phyloP scores from a whole-genome alignment of 2,888 invertebrate species.

The Mamestra brassicae region DNA sequence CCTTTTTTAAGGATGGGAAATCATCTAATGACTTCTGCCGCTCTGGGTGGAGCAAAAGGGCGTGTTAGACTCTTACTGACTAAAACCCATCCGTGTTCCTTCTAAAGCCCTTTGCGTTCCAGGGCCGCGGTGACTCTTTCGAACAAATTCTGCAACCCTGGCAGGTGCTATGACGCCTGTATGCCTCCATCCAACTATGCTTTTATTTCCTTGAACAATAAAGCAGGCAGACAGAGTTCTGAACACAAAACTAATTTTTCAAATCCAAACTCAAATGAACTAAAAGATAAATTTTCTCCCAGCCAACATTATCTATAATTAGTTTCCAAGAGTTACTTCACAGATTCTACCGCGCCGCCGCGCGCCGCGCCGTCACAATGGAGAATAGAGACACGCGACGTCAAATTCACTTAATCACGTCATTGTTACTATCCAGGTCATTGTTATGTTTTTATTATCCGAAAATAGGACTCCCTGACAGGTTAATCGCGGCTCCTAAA shows the following conservation, averaged over 20 bases:
- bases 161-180: too few species aligned
- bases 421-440: conserved; percentile 64
- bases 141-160: too few species aligned
- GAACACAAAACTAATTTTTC: neutral
- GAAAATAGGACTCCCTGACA: conserved; percentile 64
- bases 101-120: too few species aligned
- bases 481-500: conserved; percentile 53
- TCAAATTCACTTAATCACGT: conserved; percentile 67
- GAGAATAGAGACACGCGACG: conserved; percentile 69
- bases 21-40: too few species aligned
- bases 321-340: conserved; percentile 50
- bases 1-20: too few species aligned
- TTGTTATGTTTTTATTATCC: conserved; percentile 60
- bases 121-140: too few species aligned
- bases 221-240: too few species aligned
- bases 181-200: too few species aligned
- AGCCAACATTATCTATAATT: conserved; percentile 52
- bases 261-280: conserved; percentile 28
- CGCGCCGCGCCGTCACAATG: conserved; percentile 48
- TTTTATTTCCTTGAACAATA: too few species aligned
- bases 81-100: too few species aligned
- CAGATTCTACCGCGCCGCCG: conserved; percentile 32
- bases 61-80: too few species aligned
- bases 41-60: too few species aligned
- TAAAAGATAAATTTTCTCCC: conserved; percentile 49